Base-by-base conservation (phyloP, 2,797 vertebrate genomes). In the Xenentodon cancila region DNA sequence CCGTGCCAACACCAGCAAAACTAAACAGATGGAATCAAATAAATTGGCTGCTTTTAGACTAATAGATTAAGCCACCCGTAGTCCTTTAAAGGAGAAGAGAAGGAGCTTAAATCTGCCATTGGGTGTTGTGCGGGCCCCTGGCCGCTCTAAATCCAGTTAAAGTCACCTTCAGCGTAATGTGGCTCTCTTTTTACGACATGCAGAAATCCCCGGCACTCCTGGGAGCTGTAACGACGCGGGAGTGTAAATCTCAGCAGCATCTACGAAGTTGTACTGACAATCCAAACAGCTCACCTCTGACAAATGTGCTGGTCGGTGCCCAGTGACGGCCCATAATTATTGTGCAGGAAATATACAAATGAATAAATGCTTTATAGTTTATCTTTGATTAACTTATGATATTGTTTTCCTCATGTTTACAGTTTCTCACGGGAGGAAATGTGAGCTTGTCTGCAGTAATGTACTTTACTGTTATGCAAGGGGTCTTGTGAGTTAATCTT, bases 91-190 rank as follows among this genome's bases (percentile, higher is more conserved):
- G 84, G 82, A 88, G 84, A 80, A 63, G 68, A 72, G 81, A 84
- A 84, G 73, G 64, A 83, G 85, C 81, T 92, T 92, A 93, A 93
- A 92, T 92, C 87, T 91, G 90, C 90, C 90, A 89, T 50, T 72
- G 85, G 84, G 87, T 81, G 79, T 85, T 85, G 73, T 1, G 56
- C 3, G 21, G 81, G 25, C 82, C 81, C 81, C 79, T 21, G 74
- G 82, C 82, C 71, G 80, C 88, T 90, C 87, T 92, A 92, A 93
- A 93, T 92, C 91, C 92, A 85, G 89, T 91, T 92, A 93, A 93
- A 94, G 93, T 94, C 93, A 94, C 93, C 93, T 94, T 94, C 87
- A 90, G 86, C 84, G 84, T 93, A 91, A 93, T 93, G 87, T 84
- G 83, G 83, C 79, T 83, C 81, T 80, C 74, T 89, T 93, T 92